Base-by-base conservation (phyloP, 2,888 invertebrate species). In the Cyclophora punctaria region DNA sequence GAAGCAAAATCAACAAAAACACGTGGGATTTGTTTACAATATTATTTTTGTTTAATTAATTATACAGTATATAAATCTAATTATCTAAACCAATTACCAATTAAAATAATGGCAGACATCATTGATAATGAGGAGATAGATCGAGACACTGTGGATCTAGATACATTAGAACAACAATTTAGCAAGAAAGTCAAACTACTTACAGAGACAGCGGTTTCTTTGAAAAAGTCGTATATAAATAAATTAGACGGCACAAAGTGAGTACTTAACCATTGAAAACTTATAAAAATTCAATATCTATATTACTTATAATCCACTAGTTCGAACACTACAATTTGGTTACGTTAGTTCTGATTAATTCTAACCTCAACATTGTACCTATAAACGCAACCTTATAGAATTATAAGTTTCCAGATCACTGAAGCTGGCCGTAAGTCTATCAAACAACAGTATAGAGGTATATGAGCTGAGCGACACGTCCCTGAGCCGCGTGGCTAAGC, bases 171-270 rank as follows among this genome's bases (percentile, higher is more conserved):
- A 35, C 59, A 78, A 58, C 68, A 74, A 35, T 87, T 88, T 63
- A 67, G 57, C 45, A 75, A 76, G 55, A 77, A 78, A 60, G 83
- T 78, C 56, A 69, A 64, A 34, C 66, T 88, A 52, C 45, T 82
- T 3, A 60, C 79, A 41, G 92, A 93, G 76, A 89, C 87, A 47
- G 79, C 85, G 0, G 83, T 91, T 40, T 85, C 90, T 0, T 60
- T 86, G 0, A 83, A 90, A 37, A 88, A 90, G 53, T 88, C 89
- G 3, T 94, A 93, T 64, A 82, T 93, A 48, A 86, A 93, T 45
- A 89, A 90, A 50, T 67, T 94, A 56, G 82, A 88, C 59, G 90
- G 89, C 3, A 90, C 90, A 48, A 88, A 83, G 92, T 91, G 78
- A 81, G 76, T 82, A 57, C 35, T 34, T 48, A 34, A 20, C 20